Evolutionary conservation across 2,888 invertebrate species (phyloP), one percentile per base, ranked within the genome.

Genomic region (Lordiphosa fenestrarum): DNA sequence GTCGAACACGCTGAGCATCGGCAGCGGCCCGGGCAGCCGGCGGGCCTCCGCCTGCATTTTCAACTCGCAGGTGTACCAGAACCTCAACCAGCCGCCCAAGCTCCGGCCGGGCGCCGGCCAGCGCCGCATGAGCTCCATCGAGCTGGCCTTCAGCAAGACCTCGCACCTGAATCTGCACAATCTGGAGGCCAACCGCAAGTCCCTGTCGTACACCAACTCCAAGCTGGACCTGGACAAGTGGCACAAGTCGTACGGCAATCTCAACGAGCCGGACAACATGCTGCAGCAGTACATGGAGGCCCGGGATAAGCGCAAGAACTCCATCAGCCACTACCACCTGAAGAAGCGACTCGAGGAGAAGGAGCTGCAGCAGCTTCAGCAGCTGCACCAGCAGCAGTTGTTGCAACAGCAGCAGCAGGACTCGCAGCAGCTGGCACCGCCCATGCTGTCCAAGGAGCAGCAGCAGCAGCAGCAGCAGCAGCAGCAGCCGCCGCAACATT

Each of bases 61-160:
- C 63, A 89, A 89, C 58, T 88, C 89, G 6, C 89, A 89, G 66
- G 87, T 89, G 51, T 89, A 90, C 53, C 89, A 90, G 66, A 89
- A 89, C 57, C 84, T 90, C 0, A 89, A 88, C 52, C 89, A 88
- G 61, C 85, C 89, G 25, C 87, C 87, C 21, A 89, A 90, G 53
- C 81, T 89, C 50, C 74, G 84, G 21, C 71, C 82, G 21, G 75
- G 82, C 0, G 56, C 78, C 1, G 80, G 81, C 0, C 82, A 86
- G 50, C 84, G 88, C 0, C 77, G 90, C 15, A 89, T 90, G 89
- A 89, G 89, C 59, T 89, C 90, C 36, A 87, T 90, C 51, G 90
- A 90, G 71, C 74, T 89, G 67, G 88, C 88, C 0, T 88, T 89
- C 44, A 87, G 89, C 46, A 90, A 90, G 69, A 86, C 88, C 2